Conservation (phyloP, 2,888 invertebrate genomes). For the Dolichopus griseipennis region DNA sequence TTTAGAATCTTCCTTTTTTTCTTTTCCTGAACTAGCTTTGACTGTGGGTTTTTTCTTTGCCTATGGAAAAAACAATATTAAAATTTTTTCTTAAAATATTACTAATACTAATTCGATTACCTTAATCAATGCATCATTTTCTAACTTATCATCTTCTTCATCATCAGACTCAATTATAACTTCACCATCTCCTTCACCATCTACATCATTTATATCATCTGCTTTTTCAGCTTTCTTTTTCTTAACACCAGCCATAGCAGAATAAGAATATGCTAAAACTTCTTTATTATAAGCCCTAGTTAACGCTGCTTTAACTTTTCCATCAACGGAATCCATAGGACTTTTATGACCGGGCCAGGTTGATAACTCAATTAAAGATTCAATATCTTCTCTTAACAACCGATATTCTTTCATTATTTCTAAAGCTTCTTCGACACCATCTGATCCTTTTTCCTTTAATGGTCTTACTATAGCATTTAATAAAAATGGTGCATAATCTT, state of each 20-base stretch:
- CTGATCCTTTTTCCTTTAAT: constrained; percentile 56
- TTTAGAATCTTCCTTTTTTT: constrained; percentile 27
- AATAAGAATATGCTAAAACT: constrained; percentile 67
- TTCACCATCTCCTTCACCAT: constrained; percentile 37
- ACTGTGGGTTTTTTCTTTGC: constrained; percentile 32
- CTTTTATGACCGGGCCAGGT: constrained; percentile 74
- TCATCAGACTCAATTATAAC: constrained; percentile 35
- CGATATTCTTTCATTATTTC: constrained; percentile 73
- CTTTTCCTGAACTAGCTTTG: constrained; percentile 21
- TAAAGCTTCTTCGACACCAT: constrained; percentile 65
- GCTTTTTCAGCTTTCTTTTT: constrained; percentile 49
- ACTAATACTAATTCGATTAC: constrained; percentile 17
- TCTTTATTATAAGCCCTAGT: constrained; percentile 89
- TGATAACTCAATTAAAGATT: constrained; percentile 76
- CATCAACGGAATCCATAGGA: constrained; percentile 65
- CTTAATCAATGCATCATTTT: constrained; percentile 71
- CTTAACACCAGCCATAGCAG: constrained; percentile 51
- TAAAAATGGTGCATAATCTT: constrained; percentile 81
- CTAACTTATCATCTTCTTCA: constrained; percentile 52
- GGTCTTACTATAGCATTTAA: constrained; percentile 69
- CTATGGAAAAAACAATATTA: constrained; percentile 16
- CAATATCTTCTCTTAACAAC: constrained; percentile 83
- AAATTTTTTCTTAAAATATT: not conserved
- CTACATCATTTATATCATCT: constrained; percentile 37
- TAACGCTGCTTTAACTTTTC: constrained; percentile 85